A percentile compares a stretch with the other conserved stretches of the same genome.
Evolutionary conservation across 2,113 vertebrate genomes (phyloP).

Genomic region (Clarias gariepinus): DNA sequence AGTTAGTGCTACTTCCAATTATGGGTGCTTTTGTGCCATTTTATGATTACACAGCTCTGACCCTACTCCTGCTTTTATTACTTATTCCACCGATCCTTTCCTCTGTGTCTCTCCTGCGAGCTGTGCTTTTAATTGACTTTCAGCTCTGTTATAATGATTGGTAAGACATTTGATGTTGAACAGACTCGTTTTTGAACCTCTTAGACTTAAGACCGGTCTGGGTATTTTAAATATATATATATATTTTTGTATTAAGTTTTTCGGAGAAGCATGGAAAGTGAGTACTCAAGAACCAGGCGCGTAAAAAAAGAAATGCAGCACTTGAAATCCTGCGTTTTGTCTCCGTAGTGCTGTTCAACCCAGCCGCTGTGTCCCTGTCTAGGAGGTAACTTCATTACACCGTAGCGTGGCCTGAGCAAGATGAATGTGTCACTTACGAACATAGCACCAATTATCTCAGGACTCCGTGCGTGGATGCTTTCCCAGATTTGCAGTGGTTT

Average conservation of each 20-base stretch:
- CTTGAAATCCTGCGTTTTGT: not conserved
- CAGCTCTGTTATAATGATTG: constrained; percentile 1
- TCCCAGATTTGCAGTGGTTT: too few relatives aligned
- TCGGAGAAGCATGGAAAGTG: not conserved
- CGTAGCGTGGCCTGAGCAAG: not conserved
- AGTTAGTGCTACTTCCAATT: not conserved
- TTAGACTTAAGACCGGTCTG: not conserved
- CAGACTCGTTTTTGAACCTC: constrained; percentile 13
- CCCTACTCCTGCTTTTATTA: not conserved
- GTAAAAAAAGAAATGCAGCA: not conserved
- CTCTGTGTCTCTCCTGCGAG: not conserved
- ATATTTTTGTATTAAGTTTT: not conserved
- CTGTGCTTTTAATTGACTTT: constrained; percentile 32
- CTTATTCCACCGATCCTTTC: not conserved
- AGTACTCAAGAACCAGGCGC: not conserved
- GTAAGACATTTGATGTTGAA: constrained; percentile 33
- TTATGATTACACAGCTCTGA: not conserved
- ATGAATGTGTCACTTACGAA: constrained; percentile 22
- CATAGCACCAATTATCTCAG: constrained; percentile 6
- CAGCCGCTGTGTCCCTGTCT: not conserved
- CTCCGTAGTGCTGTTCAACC: not conserved
- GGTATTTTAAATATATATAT: not conserved
- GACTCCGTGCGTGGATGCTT: not conserved
- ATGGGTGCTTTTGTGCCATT: not conserved
- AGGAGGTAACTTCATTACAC: constrained; percentile 21